Base-by-base conservation (phyloP, 2,113 vertebrate species). In the Nettapus auritus region DNA sequence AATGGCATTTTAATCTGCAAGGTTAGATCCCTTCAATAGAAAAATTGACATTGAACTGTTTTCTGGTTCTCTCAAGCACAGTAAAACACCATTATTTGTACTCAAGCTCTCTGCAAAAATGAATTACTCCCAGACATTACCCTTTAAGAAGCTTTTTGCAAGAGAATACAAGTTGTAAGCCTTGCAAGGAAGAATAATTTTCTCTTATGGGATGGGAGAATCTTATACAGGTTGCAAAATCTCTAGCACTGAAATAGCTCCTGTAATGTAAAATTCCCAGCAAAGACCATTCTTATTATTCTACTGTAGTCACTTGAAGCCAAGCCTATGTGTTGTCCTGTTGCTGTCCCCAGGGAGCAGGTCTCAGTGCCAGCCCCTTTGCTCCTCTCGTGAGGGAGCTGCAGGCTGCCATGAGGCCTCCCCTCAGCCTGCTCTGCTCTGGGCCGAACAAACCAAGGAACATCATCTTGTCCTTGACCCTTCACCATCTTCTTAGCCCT, bases 41-140 rank as follows among this genome's bases (percentile, higher is more conserved):
- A 64, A 94, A 55, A 19, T 53, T 89, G 86, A 89, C 81, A 68
- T 26, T 82, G 84, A 94, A 82, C 84, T 85, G 44, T 70, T 73
- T 84, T 70, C 81, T 89, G 67, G 66, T 87, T 95, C 50, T 95
- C 57, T 91, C 78, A 94, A 87, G 62, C 38, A 73, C 63, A 0
- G 0, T 85, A 88, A 89, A 79, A 68, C 53, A 86, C 64, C 77
- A 50, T 76, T 80, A 69, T 66, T 36, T 91, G 73, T 76, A 76
- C 44, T 89, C 67, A 89, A 66, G 15, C 22, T n/a, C 31, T 85
- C 67, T 80, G 44, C 33, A 53, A 77, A 89, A 87, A 94, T 57
- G 0, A 76, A 89, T 91, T 82, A 40, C 55, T 91, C 59, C 80
- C 46, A 71, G 76, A 60, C 64, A 46, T 48, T 88, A 68, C 46